Base-by-base conservation (phyloP, 2,888 invertebrate genomes). In the Linnaemya tessellans region DNA sequence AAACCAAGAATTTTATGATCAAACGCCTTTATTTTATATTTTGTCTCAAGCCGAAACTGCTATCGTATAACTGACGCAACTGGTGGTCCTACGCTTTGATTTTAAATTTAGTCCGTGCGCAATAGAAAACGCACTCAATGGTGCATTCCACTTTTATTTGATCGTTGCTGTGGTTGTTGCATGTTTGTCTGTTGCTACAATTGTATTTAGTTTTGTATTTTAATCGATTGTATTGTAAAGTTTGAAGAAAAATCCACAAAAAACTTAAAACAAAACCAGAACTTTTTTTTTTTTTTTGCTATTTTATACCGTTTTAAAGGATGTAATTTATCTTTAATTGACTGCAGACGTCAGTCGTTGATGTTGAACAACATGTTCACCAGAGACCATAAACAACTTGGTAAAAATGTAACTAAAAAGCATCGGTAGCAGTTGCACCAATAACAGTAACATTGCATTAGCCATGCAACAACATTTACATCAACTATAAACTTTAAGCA, bases 291-390 rank as follows among this genome's bases (percentile, higher is more conserved):
- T 80, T 22, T 30, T 13, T 80, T 22, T 71, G 49, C 38, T 58
- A 62, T 54, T 74, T 84, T 81, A 64, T 81, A 79, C 70, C 78
- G 84, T 84, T 81, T 82, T 81, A 78, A 70, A 81, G 84, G 81
- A 84, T 84, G 81, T 84, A 79, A 81, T 84, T 84, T 84, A 84
- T 81, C 84, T 84, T 84, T 84, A 84, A 84, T 84, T 84, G 84
- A 84, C 81, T 81, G 78, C 74, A 73, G 81, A 78, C 81, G 84
- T 81, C 81, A 84, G 84, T 84, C 84, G 81, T 73, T 81, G 84
- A 70, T 83, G 81, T 81, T 79, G 74, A 84, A 84, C 84, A 84
- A 75, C 78, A 81, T 84, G 84, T 84, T 84, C 84, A 81, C 84
- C 79, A 79, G 78, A 81, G 84, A 79, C 84, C 74, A 81, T 81